Percentiles rank a stretch among this genome's conserved stretches.
Conservation (phyloP, 2,113 vertebrate species). For the Brevimyrus niger region DNA sequence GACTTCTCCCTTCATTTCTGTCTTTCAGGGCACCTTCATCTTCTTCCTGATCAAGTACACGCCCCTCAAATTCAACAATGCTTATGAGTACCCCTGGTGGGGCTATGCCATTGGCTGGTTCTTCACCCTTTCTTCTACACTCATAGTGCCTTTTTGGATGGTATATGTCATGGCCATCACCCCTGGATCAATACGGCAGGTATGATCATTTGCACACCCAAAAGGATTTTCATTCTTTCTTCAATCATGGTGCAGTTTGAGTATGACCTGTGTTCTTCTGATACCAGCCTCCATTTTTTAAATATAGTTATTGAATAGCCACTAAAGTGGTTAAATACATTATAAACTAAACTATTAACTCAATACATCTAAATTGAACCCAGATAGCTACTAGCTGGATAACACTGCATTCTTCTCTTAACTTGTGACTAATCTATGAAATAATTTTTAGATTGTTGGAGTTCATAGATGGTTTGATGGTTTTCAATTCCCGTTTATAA, state of each 20-base stretch:
- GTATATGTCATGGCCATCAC: conserved; percentile 50
- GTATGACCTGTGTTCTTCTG: background rate
- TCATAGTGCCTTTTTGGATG: conserved; percentile 62
- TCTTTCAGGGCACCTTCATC: conserved; percentile 55
- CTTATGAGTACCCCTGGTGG: conserved; percentile 63
- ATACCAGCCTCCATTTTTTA: background rate
- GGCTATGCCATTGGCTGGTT: conserved; percentile 63
- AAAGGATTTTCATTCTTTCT: background rate
- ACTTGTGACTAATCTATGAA: background rate
- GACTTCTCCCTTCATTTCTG: conserved; percentile 18
- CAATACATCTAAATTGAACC: background rate
- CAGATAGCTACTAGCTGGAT: background rate
- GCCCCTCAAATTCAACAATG: conserved; percentile 68
- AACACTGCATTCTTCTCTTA: background rate
- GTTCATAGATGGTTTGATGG: background rate
- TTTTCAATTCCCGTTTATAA: background rate
- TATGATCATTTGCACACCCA: background rate
- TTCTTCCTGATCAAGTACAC: conserved; percentile 64
- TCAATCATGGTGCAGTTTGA: background rate
- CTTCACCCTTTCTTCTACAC: conserved; percentile 68
- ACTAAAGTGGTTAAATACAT: background rate
- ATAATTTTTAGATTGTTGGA: background rate
- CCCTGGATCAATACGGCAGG: conserved; percentile 57
- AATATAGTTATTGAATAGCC: background rate
- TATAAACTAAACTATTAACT: background rate